These are phyloP conservation scores for Stigmatopora argus DNA, from an alignment of 2,113 vertebrate species.

Conservation along the genomic window DNA sequence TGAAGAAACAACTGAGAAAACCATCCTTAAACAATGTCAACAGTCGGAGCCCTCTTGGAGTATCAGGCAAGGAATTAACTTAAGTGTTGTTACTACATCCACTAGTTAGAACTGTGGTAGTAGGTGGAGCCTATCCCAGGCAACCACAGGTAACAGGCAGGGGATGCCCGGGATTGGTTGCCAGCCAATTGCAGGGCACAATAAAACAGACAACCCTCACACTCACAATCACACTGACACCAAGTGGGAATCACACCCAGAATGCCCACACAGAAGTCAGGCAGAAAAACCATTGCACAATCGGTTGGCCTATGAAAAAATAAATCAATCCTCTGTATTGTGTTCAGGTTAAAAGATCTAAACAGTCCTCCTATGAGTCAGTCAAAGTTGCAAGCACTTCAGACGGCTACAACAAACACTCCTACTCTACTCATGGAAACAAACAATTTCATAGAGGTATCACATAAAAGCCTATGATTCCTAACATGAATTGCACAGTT, in stretches of 20 bases:
- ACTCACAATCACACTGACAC: no score
- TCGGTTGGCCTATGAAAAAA: no score
- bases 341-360: conserved; percentile 77
- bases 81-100: no score
- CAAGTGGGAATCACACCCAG: no score
- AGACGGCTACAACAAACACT: conserved; percentile 64
- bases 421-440: conserved; percentile 72
- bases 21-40: not conserved
- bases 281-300: no score
- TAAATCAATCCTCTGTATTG: not conserved
- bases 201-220: no score
- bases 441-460: conserved; percentile 77
- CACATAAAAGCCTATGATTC: not conserved
- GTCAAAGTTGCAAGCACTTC: conserved; percentile 73
- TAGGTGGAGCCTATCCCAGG: no score
- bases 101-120: not conserved
- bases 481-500: not conserved
- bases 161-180: no score
- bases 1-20: conserved; percentile 21
- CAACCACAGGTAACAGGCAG: no score
- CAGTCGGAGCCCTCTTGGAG: conserved; percentile 66
- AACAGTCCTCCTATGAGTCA: conserved; percentile 68
- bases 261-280: no score
- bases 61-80: conserved; percentile 71
- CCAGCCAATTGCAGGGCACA: no score